These are phyloP conservation scores for Galeruca laticollis DNA, from an alignment of 2,888 invertebrate genomes.

Conservation along the genomic window DNA sequence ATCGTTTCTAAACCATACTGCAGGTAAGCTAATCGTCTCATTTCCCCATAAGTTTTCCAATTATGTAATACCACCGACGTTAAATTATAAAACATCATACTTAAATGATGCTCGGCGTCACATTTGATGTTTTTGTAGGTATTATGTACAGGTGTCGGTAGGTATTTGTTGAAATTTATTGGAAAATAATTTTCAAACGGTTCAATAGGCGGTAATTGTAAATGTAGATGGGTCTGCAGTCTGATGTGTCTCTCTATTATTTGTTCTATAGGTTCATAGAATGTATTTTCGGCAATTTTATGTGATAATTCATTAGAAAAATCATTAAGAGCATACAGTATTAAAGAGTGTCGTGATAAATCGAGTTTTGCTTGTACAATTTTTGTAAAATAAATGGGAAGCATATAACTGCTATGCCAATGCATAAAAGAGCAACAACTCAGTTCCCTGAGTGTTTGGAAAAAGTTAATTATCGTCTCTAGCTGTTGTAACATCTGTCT, in stretches of 20 bases:
- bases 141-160: slow-evolving; percentile 63
- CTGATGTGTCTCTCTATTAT: slow-evolving; percentile 94
- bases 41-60: slow-evolving; percentile 97
- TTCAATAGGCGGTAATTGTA: slow-evolving; percentile 77
- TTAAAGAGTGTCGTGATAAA: slow-evolving; percentile 71
- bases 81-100: slow-evolving; percentile 95
- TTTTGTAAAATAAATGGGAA: slow-evolving; percentile 82
- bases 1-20: slow-evolving; percentile 85
- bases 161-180: slow-evolving; percentile 59
- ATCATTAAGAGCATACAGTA: slow-evolving; percentile 62
- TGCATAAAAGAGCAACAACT: slow-evolving; percentile 84
- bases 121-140: slow-evolving; percentile 61
- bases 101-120: slow-evolving; percentile 88
- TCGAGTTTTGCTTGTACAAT: slow-evolving; percentile 77
- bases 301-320: slow-evolving; percentile 46
- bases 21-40: slow-evolving; percentile 91
- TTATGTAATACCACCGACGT: slow-evolving; percentile 97
- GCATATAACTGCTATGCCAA: slow-evolving; percentile 81
- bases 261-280: slow-evolving; percentile 81
- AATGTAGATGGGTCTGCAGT: slow-evolving; percentile 90
- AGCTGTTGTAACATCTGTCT: slow-evolving; percentile 75
- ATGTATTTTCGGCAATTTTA: slow-evolving; percentile 69
- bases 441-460: slow-evolving; percentile 70
- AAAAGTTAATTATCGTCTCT: slow-evolving; percentile 73
- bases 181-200: slow-evolving; percentile 61